Conservation (phyloP, 2,113 vertebrate genomes). For the Eurystomus gularis region DNA sequence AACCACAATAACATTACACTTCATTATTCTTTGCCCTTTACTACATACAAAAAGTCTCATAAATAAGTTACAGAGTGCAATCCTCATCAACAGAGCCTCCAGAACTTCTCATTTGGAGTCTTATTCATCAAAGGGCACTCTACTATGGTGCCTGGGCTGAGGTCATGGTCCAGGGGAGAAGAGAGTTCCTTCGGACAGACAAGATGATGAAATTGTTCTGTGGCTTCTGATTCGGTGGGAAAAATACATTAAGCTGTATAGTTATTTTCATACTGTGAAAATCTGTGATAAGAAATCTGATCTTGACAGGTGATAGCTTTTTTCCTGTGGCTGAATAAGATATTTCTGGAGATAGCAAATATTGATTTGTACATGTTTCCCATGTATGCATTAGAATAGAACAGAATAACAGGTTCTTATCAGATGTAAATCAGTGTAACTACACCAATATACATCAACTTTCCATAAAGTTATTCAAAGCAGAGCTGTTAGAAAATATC, state of each 20-base stretch:
- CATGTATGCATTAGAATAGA: neutral
- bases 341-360: neutral
- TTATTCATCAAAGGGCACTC: slow-evolving; percentile 18
- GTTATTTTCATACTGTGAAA: slow-evolving; percentile 15
- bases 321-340: neutral
- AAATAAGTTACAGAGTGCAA: slow-evolving; percentile 47
- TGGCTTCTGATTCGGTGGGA: neutral
- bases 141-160: neutral
- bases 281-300: neutral
- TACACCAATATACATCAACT: neutral
- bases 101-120: slow-evolving; percentile 19
- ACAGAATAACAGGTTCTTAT: neutral
- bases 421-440: slow-evolving; percentile 12
- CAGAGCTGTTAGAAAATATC: neutral
- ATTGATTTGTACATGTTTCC: neutral
- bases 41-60: neutral
- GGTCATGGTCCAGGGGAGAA: neutral
- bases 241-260: neutral
- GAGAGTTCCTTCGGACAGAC: neutral
- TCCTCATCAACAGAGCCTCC: slow-evolving; percentile 27
- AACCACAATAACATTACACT: neutral
- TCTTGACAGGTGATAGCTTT: neutral
- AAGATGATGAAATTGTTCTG: neutral
- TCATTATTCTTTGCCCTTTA: slow-evolving; percentile 53
- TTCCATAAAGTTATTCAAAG: neutral